Evolutionary conservation across 2,113 vertebrate species (phyloP).

Genomic region (Embiotoca jacksoni): DNA sequence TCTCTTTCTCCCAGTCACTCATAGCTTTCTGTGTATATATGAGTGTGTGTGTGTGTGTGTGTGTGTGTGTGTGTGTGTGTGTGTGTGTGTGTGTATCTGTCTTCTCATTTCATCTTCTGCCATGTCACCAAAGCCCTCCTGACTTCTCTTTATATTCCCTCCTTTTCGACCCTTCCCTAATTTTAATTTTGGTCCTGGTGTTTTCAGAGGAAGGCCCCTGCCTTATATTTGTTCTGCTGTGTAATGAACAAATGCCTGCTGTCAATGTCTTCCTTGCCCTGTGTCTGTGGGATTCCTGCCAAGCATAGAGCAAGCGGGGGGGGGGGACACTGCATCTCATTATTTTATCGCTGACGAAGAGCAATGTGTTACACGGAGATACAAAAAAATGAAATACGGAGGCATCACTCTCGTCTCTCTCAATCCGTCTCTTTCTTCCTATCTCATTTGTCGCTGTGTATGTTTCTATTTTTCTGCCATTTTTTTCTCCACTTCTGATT

Average conservation of each 20-base stretch:
- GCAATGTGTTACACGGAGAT: conserved; percentile 70
- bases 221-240: conserved; percentile 68
- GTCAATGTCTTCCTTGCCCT: conserved; percentile 64
- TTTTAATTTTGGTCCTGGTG: conserved; percentile 41
- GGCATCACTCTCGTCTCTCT: conserved; percentile 41
- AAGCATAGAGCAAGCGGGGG: conserved; percentile 55
- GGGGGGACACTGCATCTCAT: conserved; percentile 65
- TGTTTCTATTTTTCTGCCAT: conserved; percentile 34
- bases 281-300: conserved; percentile 72
- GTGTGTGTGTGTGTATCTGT: conserved; percentile 4
- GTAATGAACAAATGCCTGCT: conserved; percentile 71
- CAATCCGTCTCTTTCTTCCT: conserved; percentile 33
- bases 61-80: background rate
- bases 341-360: conserved; percentile 75
- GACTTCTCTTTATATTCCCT: conserved; percentile 29
- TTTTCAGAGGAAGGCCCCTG: conserved; percentile 49
- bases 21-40: conserved; percentile 32
- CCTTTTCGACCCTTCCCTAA: conserved; percentile 31
- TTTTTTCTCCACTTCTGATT: conserved; percentile 14
- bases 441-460: conserved; percentile 18
- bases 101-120: conserved; percentile 19
- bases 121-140: conserved; percentile 16
- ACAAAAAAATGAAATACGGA: conserved; percentile 65
- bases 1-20: conserved; percentile 35
- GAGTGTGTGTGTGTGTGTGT: background rate